phyloP scores from a whole-genome alignment of 2,797 vertebrate species.

The Paguma larvata region DNA sequence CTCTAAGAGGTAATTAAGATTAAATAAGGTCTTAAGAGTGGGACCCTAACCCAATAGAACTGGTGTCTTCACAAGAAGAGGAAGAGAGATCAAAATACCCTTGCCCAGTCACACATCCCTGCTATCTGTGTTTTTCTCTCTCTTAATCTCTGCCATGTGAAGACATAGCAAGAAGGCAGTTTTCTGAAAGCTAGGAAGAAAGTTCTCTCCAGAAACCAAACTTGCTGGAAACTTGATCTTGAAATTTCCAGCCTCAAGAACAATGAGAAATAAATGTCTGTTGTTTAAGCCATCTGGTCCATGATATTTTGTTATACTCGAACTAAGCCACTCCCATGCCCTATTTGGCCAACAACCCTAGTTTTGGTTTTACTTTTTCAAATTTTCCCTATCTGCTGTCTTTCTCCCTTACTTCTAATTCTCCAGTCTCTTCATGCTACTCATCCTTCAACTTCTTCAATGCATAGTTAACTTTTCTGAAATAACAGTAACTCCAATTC shows the following conservation, averaged over 20 bases:
- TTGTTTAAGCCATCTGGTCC: neutral
- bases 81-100: neutral
- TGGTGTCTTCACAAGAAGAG: slow-evolving; percentile 10
- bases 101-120: neutral
- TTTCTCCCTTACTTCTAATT: slow-evolving; percentile 8
- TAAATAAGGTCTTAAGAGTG: neutral
- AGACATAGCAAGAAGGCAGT: neutral
- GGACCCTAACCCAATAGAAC: neutral
- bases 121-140: neutral
- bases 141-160: neutral
- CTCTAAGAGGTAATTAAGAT: neutral
- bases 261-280: neutral
- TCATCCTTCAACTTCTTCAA: neutral
- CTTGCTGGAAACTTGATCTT: neutral
- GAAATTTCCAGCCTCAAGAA: neutral
- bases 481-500: neutral
- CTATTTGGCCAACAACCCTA: neutral
- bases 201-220: neutral
- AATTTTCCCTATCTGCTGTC: slow-evolving; percentile 8
- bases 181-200: neutral
- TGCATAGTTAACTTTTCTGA: slow-evolving; percentile 27
- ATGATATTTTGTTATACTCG: neutral
- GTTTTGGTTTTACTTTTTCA: neutral
- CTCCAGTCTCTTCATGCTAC: neutral
- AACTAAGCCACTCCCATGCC: neutral